Percentiles rank a stretch among this genome's conserved stretches.
These are phyloP conservation scores for Anomalospiza imberbis DNA, from an alignment of 2,797 vertebrate species.

Conservation along the genomic window DNA sequence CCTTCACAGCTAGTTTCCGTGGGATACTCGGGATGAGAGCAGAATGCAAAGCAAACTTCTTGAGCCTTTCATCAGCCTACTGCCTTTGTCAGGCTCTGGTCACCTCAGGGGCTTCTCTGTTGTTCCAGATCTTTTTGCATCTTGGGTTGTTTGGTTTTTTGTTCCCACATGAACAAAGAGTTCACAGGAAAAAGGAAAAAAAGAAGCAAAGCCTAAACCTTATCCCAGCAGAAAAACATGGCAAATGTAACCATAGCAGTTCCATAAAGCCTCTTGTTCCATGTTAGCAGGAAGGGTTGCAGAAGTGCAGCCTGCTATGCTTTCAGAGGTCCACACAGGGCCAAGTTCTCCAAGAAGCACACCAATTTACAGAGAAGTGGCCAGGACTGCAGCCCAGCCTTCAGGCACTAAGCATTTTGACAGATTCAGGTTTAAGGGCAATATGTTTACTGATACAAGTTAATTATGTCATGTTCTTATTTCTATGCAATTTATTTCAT, in stretches of 20 bases:
- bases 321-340: neutral
- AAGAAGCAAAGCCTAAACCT: neutral
- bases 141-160: neutral
- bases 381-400: neutral
- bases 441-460: neutral
- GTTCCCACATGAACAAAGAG: neutral
- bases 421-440: neutral
- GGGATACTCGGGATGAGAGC: neutral
- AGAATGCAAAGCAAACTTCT: constrained; percentile 43
- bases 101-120: neutral
- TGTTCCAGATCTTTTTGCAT: neutral
- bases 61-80: neutral
- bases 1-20: neutral
- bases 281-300: neutral
- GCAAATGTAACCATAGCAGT: neutral
- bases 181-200: neutral
- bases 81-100: neutral
- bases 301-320: neutral
- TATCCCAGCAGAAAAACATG: neutral
- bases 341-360: neutral
- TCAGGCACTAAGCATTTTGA: neutral
- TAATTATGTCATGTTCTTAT: neutral
- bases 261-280: neutral
- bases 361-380: neutral
- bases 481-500: neutral